These are phyloP conservation scores for Drepanosiphum platanoidis DNA, from an alignment of 2,888 invertebrate species.

Conservation along the genomic window DNA sequence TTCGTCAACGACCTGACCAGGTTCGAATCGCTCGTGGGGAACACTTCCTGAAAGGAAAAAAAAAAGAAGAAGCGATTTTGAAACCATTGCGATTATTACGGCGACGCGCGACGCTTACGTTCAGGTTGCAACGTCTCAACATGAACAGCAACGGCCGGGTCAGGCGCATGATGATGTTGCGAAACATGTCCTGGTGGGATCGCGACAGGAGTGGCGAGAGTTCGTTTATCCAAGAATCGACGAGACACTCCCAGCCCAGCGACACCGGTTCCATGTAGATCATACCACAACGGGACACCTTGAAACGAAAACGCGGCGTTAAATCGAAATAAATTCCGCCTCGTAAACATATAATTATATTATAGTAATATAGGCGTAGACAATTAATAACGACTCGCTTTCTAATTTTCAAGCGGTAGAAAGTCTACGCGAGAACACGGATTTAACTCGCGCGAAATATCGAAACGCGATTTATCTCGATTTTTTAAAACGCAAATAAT, in stretches of 20 bases:
- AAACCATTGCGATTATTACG: background rate
- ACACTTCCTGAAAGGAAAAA: constrained; percentile 71
- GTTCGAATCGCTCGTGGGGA: constrained; percentile 85
- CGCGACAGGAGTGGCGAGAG: constrained; percentile 78
- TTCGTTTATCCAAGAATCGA: constrained; percentile 85
- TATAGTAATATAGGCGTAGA: too few species aligned
- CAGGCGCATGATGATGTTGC: constrained; percentile 15
- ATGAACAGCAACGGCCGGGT: constrained; percentile 19
- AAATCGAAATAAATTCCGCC: too few species aligned
- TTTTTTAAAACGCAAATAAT: too few species aligned
- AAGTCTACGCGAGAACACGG: too few species aligned
- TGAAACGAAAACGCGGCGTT: constrained; percentile 59
- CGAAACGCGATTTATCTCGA: too few species aligned
- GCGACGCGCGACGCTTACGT: background rate
- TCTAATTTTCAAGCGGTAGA: too few species aligned
- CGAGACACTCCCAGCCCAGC: constrained; percentile 88
- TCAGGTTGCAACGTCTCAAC: constrained; percentile 49
- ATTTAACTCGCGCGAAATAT: too few species aligned
- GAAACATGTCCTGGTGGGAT: constrained; percentile 65
- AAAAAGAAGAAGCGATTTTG: too few species aligned
- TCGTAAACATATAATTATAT: too few species aligned
- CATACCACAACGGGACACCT: constrained; percentile 95
- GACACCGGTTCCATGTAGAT: constrained; percentile 92
- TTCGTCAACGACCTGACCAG: constrained; percentile 83
- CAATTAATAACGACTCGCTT: too few species aligned